Base-by-base conservation (phyloP, 1,140 invertebrate species). In the Atopsyche davidsoni region DNA sequence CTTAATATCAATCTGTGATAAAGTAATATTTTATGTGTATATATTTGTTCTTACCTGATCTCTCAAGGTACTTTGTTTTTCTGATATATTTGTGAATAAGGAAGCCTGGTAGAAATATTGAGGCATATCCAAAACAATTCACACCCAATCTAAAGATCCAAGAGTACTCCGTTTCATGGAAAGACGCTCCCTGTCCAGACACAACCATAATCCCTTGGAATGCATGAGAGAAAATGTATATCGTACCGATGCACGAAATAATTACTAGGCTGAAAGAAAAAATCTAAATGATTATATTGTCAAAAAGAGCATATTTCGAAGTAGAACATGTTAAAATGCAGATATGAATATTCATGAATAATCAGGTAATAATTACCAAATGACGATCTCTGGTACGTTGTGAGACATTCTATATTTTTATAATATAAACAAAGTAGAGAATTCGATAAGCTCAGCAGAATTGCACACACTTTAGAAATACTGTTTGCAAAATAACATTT, bases 101-200 rank as follows among this genome's bases (percentile, higher is more conserved):
- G 63, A 80, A 87, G 31, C 87, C 90, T 7, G 93, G 93, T 41
- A 96, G 66, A 65, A 96, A 79, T 52, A 96, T 77, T 19, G 89
- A 90, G 2, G 81, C 80, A 72, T 97, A 97, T n/a, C 92, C 90
- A 24, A 91, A 75, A 34, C 92, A 73, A 68, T 96, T 97, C 13
- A 88, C 65, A 68, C 80, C 62, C 28, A 89, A 73, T 55, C 85
- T 77, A 53, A 92, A 74, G 4, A 91, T 60, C 91, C 91, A 95
- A 60, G 73, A 81, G 57, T 86, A 80, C 40, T 76, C 68, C 39
- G 53, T 48, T 64, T 64, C 4, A 58, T 64, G 13, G 62, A 59
- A 22, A 58, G 60, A 31, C 59, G 68, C 17, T 67, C 55, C 25
- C 17, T 75, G 67, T 53, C 72, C 74, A 54, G 67, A 75, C 2